Percentiles rank a stretch among this genome's conserved stretches.
These are phyloP conservation scores for Trisateles emortualis DNA, from an alignment of 2,888 invertebrate species.

Conservation along the genomic window DNA sequence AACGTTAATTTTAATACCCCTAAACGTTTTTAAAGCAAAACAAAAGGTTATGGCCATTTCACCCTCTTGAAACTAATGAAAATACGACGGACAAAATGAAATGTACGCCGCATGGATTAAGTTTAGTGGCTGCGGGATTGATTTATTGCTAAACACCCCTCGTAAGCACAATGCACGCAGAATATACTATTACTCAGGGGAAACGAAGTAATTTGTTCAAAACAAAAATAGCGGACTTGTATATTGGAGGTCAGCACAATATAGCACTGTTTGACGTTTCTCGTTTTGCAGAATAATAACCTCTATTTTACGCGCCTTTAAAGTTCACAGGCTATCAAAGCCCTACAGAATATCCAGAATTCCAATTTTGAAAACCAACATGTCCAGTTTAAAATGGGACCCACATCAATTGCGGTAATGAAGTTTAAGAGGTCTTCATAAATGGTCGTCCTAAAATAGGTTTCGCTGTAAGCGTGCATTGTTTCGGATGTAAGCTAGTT, in stretches of 20 bases:
- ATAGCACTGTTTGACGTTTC: conserved; percentile 23
- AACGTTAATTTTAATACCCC: background rate
- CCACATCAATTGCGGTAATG: conserved; percentile 14
- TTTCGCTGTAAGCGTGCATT: conserved; percentile 45
- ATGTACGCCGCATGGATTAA: conserved; percentile 64
- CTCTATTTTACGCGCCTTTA: conserved; percentile 18
- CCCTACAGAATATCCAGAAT: conserved; percentile 24
- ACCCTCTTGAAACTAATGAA: conserved; percentile 56
- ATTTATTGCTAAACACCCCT: conserved; percentile 67
- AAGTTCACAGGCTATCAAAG: conserved; percentile 36
- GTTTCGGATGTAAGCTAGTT: conserved; percentile 36
- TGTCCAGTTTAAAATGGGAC: conserved; percentile 32
- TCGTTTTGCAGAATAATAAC: conserved; percentile 32
- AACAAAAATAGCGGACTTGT: conserved; percentile 33
- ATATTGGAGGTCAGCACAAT: no score
- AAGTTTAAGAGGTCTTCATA: conserved; percentile 32
- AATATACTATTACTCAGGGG: conserved; percentile 48
- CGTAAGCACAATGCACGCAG: conserved; percentile 27
- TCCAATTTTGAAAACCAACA: conserved; percentile 37
- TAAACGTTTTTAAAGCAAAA: conserved; percentile 22
- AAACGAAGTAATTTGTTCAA: conserved; percentile 48
- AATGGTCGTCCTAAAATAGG: conserved; percentile 44
- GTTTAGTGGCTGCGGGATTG: conserved; percentile 61
- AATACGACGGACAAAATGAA: conserved; percentile 57
- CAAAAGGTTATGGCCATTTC: conserved; percentile 34